A percentile compares a stretch with the other conserved stretches of the same genome.
Evolutionary conservation across 2,797 vertebrate genomes (phyloP).

Genomic region (Toxotes lorentzi): DNA sequence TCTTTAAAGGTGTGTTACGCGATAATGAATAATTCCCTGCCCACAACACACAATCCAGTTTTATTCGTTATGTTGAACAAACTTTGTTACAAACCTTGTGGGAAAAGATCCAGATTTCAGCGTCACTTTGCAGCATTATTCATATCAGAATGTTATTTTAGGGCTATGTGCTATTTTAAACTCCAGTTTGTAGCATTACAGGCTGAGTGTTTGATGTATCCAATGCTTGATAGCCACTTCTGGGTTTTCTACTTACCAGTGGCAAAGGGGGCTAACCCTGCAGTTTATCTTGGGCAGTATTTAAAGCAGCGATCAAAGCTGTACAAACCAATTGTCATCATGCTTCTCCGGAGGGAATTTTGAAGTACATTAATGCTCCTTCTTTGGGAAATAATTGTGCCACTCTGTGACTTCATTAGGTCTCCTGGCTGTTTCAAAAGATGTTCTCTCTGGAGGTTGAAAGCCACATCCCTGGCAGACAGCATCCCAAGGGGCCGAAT

Average conservation of each 20-base stretch:
- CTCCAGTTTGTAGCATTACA: constrained; percentile 57
- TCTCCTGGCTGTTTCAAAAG: constrained; percentile 89
- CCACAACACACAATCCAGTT: constrained; percentile 18
- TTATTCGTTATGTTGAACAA: constrained; percentile 44
- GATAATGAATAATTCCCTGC: constrained; percentile 30
- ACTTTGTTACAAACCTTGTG: constrained; percentile 26
- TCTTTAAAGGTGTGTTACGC: constrained; percentile 39
- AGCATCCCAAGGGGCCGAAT: constrained; percentile 89
- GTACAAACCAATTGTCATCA: constrained; percentile 91
- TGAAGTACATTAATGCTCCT: constrained; percentile 89
- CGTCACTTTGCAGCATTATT: constrained; percentile 53
- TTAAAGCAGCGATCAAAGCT: constrained; percentile 90
- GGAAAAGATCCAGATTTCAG: constrained; percentile 37
- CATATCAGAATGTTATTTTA: constrained; percentile 57
- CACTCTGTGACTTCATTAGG: constrained; percentile 91
- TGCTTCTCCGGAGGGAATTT: constrained; percentile 86
- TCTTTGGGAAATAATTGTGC: constrained; percentile 91
- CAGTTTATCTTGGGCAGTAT: constrained; percentile 87
- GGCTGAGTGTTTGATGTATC: constrained; percentile 72
- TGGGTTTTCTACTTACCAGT: constrained; percentile 80
- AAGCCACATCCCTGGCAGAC: constrained; percentile 90
- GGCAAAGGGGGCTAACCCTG: constrained; percentile 83
- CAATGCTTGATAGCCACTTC: constrained; percentile 73
- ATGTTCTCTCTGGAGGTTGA: constrained; percentile 90
- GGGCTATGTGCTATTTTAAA: constrained; percentile 72